A percentile compares a stretch with the other conserved stretches of the same genome.
Conservation (phyloP, 1,140 invertebrate species). For the Ostrea denselamellosa region DNA sequence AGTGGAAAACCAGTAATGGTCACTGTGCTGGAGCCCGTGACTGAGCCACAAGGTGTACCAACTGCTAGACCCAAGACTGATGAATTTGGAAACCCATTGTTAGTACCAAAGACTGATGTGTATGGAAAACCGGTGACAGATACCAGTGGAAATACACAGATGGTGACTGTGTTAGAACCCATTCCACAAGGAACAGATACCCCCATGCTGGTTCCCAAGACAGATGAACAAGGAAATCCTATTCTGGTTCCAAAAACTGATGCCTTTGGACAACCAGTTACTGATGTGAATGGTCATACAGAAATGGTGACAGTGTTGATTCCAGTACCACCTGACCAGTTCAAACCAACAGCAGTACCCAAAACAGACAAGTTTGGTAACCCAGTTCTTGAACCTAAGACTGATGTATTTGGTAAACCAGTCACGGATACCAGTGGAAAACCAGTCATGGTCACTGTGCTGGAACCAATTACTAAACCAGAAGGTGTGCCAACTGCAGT, state of each 20-base stretch:
- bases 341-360: conserved; percentile 36
- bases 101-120: conserved; percentile 39
- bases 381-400: conserved; percentile 35
- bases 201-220: background rate
- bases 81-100: conserved; percentile 12
- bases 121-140: conserved; percentile 35
- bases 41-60: background rate
- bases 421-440: conserved; percentile 18
- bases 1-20: background rate
- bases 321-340: background rate
- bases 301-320: conserved; percentile 50
- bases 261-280: conserved; percentile 38
- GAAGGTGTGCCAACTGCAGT: background rate
- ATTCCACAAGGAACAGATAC: background rate
- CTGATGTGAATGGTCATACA: background rate
- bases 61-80: conserved; percentile 28
- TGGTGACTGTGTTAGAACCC: background rate
- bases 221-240: conserved; percentile 24
- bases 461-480: background rate
- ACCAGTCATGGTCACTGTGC: background rate
- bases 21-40: conserved; percentile 13
- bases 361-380: conserved; percentile 14
- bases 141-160: background rate
- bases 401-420: conserved; percentile 4
- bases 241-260: conserved; percentile 40